Percentiles rank a stretch among this genome's conserved stretches.
Conservation (phyloP, 2,888 invertebrate genomes). For the Watsonalla binaria region DNA sequence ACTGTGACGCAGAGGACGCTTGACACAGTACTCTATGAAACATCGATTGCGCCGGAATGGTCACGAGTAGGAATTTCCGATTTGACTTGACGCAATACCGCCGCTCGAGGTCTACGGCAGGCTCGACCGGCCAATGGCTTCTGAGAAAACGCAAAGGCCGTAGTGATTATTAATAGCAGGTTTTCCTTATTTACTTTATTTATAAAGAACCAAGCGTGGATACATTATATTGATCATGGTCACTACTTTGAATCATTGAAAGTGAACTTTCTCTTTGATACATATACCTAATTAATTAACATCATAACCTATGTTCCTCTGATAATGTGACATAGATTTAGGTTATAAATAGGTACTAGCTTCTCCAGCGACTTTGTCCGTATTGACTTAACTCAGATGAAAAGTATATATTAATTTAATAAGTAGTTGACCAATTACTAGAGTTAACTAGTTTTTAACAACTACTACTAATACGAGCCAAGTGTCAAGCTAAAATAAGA, state of each 20-base stretch:
- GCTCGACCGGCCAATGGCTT: slow-evolving; percentile 29
- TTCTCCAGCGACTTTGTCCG: too few species aligned
- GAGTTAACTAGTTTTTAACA: slow-evolving; percentile 8
- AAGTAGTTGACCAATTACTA: too few species aligned
- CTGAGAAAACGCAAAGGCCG: slow-evolving; percentile 44
- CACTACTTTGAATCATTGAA: neutral
- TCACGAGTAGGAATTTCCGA: slow-evolving; percentile 54
- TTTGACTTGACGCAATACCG: slow-evolving; percentile 32
- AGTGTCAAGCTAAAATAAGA: too few species aligned
- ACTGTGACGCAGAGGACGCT: neutral
- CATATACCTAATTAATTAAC: neutral
- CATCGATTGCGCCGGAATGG: slow-evolving; percentile 24
- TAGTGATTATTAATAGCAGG: slow-evolving; percentile 11
- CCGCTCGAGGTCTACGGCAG: slow-evolving; percentile 23
- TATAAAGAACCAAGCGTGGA: neutral
- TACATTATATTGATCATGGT: neutral
- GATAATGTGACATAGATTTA: too few species aligned
- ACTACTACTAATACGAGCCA: too few species aligned
- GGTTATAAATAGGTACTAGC: too few species aligned
- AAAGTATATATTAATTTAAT: too few species aligned
- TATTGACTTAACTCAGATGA: too few species aligned
- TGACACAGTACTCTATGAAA: neutral
- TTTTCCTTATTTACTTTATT: slow-evolving; percentile 47
- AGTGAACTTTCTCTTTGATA: neutral
- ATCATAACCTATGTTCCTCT: neutral